Evolutionary conservation across 2,797 vertebrate genomes (phyloP).

Genomic region (Hypotaenidia philippensis): DNA sequence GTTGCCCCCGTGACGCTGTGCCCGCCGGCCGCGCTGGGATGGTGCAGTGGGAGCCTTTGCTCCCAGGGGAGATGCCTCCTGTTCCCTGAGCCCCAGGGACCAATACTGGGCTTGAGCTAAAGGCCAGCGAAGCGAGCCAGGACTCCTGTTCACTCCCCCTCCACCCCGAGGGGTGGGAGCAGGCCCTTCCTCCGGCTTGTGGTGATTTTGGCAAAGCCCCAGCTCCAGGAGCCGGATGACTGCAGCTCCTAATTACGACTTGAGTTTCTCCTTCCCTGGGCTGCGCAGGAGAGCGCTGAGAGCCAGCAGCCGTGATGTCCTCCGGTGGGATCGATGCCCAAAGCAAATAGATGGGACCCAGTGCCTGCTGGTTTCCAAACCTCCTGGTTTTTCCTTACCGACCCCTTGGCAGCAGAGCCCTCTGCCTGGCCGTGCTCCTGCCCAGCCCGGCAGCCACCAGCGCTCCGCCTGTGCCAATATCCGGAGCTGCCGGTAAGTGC

Average conservation of each 20-base stretch:
- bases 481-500: accelerated
- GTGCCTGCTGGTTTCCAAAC: not conserved
- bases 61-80: not conserved
- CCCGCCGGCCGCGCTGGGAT: not conserved
- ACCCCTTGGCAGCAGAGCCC: not conserved
- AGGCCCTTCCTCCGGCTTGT: not conserved
- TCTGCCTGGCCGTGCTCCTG: not conserved
- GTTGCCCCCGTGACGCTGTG: accelerated
- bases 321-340: not conserved
- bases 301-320: not conserved
- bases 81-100: not conserved
- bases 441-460: not conserved
- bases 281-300: not conserved
- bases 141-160: not conserved
- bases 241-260: constrained; percentile 42
- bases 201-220: constrained; percentile 37
- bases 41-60: not conserved
- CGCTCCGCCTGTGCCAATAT: not conserved
- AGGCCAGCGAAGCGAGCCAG: not conserved
- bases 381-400: not conserved
- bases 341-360: not conserved
- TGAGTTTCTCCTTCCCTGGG: constrained; percentile 4
- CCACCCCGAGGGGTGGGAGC: not conserved
- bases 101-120: not conserved
- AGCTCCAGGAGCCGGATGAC: constrained; percentile 29